These are phyloP conservation scores for Antheraea pernyi DNA, from an alignment of 1,140 invertebrate genomes.

Conservation along the genomic window DNA sequence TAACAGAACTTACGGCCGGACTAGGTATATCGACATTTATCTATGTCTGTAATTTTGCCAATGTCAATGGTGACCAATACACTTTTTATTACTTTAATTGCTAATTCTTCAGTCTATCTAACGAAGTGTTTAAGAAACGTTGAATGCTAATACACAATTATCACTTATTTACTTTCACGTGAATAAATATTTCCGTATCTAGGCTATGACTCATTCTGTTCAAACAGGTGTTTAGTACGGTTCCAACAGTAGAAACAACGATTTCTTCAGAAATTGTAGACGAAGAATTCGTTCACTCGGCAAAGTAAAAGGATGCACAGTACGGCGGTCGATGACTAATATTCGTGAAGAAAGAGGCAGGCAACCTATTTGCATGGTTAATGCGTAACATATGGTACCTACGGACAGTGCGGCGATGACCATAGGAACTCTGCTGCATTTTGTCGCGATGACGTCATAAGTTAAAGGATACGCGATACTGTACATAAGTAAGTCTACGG, in stretches of 20 bases:
- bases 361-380: conserved; percentile 1
- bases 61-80: too few relatives aligned
- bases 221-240: not conserved
- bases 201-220: not conserved
- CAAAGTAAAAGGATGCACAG: not conserved
- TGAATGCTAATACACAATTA: not conserved
- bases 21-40: too few relatives aligned
- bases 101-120: not conserved
- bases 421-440: not conserved
- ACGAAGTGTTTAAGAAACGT: not conserved
- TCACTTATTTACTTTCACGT: not conserved
- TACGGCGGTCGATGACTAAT: not conserved
- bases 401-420: not conserved
- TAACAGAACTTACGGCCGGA: too few relatives aligned
- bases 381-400: not conserved
- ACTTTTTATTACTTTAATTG: too few relatives aligned
- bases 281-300: not conserved
- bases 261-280: not conserved
- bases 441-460: not conserved
- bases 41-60: too few relatives aligned
- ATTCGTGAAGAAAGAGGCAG: not conserved
- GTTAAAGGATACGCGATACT: not conserved
- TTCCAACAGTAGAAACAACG: not conserved
- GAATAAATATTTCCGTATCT: not conserved
- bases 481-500: not conserved